A percentile compares a stretch with the other conserved stretches of the same genome.
Conservation (phyloP, 1,140 invertebrate species). For the Cherax quadricarinatus region DNA sequence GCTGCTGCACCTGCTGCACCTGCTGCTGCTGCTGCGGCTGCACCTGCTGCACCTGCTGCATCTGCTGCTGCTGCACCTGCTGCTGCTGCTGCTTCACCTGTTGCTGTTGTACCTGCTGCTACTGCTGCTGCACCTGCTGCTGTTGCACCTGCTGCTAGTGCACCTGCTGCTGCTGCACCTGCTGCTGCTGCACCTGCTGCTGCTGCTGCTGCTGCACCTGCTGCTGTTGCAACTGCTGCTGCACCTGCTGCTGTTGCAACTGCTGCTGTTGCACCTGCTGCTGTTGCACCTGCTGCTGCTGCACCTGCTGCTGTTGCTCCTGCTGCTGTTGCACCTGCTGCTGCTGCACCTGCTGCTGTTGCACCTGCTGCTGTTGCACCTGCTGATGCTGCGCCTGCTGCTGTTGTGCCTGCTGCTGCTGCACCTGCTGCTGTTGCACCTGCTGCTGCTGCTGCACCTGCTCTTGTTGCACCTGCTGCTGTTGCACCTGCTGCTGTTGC, state of each 20-base stretch:
- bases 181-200: neutral
- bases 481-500: neutral
- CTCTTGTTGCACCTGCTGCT: neutral
- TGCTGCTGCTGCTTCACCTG: neutral
- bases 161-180: conserved; percentile 6
- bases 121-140: conserved; percentile 1
- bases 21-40: too few relatives aligned
- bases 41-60: too few relatives aligned
- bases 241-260: neutral
- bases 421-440: neutral
- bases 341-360: neutral
- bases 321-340: neutral
- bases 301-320: too few relatives aligned
- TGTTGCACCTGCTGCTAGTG: conserved; percentile 15
- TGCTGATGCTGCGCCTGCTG: neutral
- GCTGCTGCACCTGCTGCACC: too few relatives aligned
- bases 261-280: neutral
- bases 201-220: neutral
- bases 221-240: conserved; percentile 17
- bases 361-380: neutral
- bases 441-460: neutral
- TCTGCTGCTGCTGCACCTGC: too few relatives aligned
- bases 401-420: neutral
- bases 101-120: neutral
- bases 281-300: too few relatives aligned